Conservation (phyloP, 2,888 invertebrate species). For the Agrochola circellaris region DNA sequence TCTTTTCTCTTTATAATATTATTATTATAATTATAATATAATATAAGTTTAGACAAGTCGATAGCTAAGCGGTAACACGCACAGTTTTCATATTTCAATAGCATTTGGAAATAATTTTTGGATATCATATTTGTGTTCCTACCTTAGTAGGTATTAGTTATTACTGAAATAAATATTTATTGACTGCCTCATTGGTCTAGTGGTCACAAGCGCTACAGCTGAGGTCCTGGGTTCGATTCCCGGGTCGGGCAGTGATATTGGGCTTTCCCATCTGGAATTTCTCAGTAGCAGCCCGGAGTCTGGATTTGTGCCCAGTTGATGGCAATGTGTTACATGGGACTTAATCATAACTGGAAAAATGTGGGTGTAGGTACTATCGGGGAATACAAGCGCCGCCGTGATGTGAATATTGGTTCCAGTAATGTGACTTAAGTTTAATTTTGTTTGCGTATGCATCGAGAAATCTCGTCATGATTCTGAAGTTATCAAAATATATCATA, state of each 20-base stretch:
- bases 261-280: not conserved
- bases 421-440: not conserved
- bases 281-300: not conserved
- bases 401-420: not conserved
- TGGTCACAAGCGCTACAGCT: not conserved
- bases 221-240: not conserved
- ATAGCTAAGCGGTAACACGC: conserved; percentile 20
- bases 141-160: not conserved
- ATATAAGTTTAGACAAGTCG: not conserved
- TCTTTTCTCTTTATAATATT: no score
- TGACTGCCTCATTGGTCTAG: not conserved
- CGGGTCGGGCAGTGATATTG: not conserved
- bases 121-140: not conserved
- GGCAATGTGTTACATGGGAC: no score
- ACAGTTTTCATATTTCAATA: not conserved
- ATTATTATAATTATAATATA: no score
- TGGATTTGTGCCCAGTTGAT: not conserved
- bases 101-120: not conserved
- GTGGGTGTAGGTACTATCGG: not conserved
- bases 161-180: not conserved
- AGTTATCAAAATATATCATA: not conserved
- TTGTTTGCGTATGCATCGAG: not conserved
- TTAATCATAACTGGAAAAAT: no score
- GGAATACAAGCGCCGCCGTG: not conserved
- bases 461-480: not conserved